Percentiles rank a stretch among this genome's conserved stretches.
Evolutionary conservation across 2,888 invertebrate genomes (phyloP).

Genomic region (Cephus sareptanus): DNA sequence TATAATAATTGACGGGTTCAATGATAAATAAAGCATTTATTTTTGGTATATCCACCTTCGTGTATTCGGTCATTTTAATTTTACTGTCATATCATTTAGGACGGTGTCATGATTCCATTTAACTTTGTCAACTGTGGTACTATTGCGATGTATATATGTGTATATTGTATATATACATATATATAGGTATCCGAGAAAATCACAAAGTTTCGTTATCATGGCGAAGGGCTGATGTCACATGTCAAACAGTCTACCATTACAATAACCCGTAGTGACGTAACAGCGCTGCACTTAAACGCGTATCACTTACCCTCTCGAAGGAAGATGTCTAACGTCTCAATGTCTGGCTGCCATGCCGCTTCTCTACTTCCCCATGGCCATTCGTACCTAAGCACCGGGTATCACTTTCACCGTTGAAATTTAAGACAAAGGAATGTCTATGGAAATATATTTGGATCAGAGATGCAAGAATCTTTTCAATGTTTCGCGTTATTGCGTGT

Average conservation of each 20-base stretch:
- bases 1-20: not conserved
- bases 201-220: not conserved
- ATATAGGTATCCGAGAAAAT: not conserved
- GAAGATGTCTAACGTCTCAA: conserved; percentile 45
- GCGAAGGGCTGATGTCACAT: not conserved
- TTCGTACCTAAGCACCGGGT: conserved; percentile 35
- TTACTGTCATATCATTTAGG: not conserved
- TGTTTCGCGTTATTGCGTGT: not conserved
- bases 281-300: conserved; percentile 50
- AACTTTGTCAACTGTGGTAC: conserved; percentile 23
- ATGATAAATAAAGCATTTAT: not conserved
- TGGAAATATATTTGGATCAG: not conserved
- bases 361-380: conserved; percentile 16
- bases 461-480: not conserved
- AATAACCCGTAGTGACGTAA: conserved; percentile 28
- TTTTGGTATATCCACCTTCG: not conserved
- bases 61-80: not conserved
- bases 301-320: conserved; percentile 55
- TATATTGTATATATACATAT: conserved; percentile 12
- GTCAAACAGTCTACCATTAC: conserved; percentile 40
- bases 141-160: not conserved
- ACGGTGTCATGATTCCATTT: conserved; percentile 34
- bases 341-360: conserved; percentile 28
- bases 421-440: conserved; percentile 44
- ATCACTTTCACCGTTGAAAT: conserved; percentile 56